Conservation (phyloP, 2,888 invertebrate genomes). For the Heliconius aoede region DNA sequence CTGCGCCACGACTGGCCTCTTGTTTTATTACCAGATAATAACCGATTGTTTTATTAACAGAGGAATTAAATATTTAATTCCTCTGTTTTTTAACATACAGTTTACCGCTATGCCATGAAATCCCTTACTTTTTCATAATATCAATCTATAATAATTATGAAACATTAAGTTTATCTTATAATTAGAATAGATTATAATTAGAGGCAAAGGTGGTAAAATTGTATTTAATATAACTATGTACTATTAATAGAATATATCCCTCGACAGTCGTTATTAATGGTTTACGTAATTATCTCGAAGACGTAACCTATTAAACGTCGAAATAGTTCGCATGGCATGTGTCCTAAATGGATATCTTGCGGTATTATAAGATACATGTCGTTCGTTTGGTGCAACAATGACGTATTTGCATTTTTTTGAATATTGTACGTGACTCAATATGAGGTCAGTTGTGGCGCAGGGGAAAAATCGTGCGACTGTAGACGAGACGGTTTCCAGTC, state of each 20-base stretch:
- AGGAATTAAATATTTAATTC: no score
- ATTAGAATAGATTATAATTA: slow-evolving; percentile 48
- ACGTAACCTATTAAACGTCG: slow-evolving; percentile 59
- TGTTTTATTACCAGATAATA: no score
- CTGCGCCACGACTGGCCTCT: no score
- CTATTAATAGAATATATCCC: slow-evolving; percentile 63
- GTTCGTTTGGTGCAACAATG: not conserved
- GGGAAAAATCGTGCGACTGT: no score
- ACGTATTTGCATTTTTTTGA: not conserved
- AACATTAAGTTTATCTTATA: not conserved
- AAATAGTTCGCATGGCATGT: slow-evolving; percentile 43
- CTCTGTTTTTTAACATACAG: no score
- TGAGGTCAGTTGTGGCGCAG: no score
- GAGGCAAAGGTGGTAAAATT: slow-evolving; percentile 60
- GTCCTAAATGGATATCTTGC: slow-evolving; percentile 14
- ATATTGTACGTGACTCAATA: not conserved
- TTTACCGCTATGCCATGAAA: not conserved
- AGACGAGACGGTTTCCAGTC: no score
- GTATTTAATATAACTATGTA: no score
- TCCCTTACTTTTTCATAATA: not conserved
- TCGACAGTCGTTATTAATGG: slow-evolving; percentile 72
- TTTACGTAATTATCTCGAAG: slow-evolving; percentile 68
- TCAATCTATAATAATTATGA: not conserved
- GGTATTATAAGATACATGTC: not conserved
- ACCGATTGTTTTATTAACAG: no score